Base-by-base conservation (phyloP, 2,113 vertebrate genomes). In the Prunella fulvescens region DNA sequence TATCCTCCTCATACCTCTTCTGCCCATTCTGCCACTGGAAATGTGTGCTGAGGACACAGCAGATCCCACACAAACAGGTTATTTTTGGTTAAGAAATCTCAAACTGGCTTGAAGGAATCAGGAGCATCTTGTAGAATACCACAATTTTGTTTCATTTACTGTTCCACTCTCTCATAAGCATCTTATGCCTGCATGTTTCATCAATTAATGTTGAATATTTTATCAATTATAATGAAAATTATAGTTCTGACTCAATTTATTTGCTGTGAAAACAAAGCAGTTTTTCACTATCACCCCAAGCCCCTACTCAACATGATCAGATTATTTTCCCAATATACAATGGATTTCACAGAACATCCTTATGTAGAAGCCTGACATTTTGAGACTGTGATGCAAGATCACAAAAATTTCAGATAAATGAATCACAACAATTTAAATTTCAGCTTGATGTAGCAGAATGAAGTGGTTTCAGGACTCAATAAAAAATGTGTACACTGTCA, bases 281-380 rank as follows among this genome's bases (percentile, higher is more conserved):
- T 25, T 80, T 56, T 37, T 23, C 19, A 79, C 7, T 29, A 53
- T 33, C 56, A 58, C 3, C 33, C 23, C 76, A 81, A 53, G 7
- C n/a, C 61, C 29, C 45, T 56, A 12, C 12, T n/a, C 20, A 62
- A 31, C 0, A 1, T 1, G 1, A 69, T 11, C 24, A 28, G 9
- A 12, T 2, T 16, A 39, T 58, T 6, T 83, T 5, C 5, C 14
- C 60, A 70, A 22, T 3, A 28, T 1, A 31, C 0, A 1, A 25
- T 4, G 29, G 17, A 51, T 85, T 92, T 72, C 62, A 80, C 20
- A 37, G 13, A 73, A 56, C 13, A 62, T 14, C 35, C 25, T 37
- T 9, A 66, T 0, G 1, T 0, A 69, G 62, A 83, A 77, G 17
- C 11, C 29, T 37, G 7, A 67, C 16, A 31, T 62, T 70, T 25